Percentiles rank a stretch among this genome's conserved stretches.
Conservation (phyloP, 2,888 invertebrate genomes). For the Athalia cordata region DNA sequence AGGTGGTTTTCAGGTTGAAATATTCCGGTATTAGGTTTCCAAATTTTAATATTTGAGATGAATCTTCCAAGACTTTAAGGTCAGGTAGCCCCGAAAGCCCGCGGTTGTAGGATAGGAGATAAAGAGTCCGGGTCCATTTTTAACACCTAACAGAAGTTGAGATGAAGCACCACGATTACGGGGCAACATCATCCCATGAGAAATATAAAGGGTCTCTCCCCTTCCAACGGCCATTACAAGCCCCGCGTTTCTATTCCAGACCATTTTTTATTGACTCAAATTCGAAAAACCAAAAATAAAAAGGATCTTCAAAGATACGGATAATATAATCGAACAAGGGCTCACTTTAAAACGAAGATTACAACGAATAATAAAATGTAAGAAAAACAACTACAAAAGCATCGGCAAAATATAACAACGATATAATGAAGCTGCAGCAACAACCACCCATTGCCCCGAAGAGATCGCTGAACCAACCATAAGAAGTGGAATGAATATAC, state of each 20-base stretch:
- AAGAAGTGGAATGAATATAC: too few species aligned
- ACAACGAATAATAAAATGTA: neutral
- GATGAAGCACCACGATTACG: conserved; percentile 65
- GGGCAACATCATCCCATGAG: conserved; percentile 65
- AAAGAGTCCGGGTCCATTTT: conserved; percentile 65
- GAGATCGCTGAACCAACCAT: too few species aligned
- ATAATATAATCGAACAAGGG: neutral
- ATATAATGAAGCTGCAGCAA: too few species aligned
- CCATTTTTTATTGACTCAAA: conserved; percentile 69
- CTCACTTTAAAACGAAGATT: neutral
- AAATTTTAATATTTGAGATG: conserved; percentile 63
- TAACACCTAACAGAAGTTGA: conserved; percentile 70
- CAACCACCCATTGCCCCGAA: too few species aligned
- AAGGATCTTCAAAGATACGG: too few species aligned
- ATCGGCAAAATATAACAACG: too few species aligned
- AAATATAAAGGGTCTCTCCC: conserved; percentile 60
- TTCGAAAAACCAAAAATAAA: conserved; percentile 56
- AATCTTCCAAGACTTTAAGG: conserved; percentile 42
- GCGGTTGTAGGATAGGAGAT: conserved; percentile 55
- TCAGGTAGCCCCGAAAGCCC: conserved; percentile 32
- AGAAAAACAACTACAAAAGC: neutral
- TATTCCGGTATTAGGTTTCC: conserved; percentile 53
- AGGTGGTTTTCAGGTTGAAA: conserved; percentile 22
- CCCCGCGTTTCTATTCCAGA: conserved; percentile 63
- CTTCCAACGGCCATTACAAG: conserved; percentile 41